Conservation (phyloP, 2,797 vertebrate genomes). For the Sebastes goodei region DNA sequence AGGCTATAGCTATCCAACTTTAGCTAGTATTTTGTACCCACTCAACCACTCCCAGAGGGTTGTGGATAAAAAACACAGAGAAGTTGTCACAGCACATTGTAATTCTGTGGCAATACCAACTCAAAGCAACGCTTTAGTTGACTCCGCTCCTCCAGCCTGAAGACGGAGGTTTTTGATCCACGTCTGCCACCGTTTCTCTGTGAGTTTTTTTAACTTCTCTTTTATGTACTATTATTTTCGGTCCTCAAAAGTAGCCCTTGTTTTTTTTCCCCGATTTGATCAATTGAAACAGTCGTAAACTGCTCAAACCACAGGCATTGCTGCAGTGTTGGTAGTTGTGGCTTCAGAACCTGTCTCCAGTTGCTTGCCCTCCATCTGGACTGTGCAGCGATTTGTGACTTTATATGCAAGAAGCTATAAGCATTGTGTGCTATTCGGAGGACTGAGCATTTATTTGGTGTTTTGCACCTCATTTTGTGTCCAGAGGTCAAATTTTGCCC, state of each 20-base stretch:
- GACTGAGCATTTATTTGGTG: not conserved
- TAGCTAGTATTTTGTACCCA: not conserved
- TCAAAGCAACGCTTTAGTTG: not conserved
- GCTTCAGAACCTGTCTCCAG: rapidly evolving
- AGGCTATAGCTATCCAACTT: not conserved
- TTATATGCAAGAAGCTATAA: not conserved
- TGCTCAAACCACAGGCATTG: too few species aligned
- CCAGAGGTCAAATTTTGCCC: not conserved
- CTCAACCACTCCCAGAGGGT: not conserved
- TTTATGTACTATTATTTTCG: too few species aligned
- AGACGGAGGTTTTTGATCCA: not conserved
- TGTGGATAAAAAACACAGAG: not conserved
- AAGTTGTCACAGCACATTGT: not conserved
- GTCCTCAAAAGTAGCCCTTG: too few species aligned
- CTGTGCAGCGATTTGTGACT: too few species aligned
- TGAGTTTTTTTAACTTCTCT: too few species aligned
- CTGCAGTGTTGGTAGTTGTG: rapidly evolving
- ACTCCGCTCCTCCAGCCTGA: not conserved
- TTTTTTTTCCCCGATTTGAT: too few species aligned
- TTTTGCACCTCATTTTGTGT: not conserved
- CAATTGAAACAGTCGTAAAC: too few species aligned
- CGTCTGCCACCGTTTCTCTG: too few species aligned
- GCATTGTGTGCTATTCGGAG: not conserved
- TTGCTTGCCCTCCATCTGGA: too few species aligned
- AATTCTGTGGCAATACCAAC: not conserved